Base-by-base conservation (phyloP, 2,113 vertebrate genomes). In the Alectura lathami region DNA sequence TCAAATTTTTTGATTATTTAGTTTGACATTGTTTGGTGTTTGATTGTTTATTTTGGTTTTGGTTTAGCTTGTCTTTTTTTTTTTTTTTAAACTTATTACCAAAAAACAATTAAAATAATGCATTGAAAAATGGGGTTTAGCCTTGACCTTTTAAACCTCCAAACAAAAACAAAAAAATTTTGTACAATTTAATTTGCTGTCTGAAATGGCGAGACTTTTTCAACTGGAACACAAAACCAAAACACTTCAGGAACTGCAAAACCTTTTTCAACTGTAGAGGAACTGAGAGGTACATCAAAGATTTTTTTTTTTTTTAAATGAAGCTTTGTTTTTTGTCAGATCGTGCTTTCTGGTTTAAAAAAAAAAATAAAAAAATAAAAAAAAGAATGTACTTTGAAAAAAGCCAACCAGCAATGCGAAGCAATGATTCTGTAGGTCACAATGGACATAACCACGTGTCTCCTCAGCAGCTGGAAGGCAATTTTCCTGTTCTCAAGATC, bases 391-490 rank as follows among this genome's bases (percentile, higher is more conserved):
- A 20, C 6, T 42, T 15, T 53, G 12, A 29, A 32, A 63, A 82
- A 42, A 57, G 18, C 8, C 12, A 51, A 30, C 5, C 10, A 78
- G 21, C 36, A 74, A 78, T 63, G 34, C 14, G 40, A 9, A 74
- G 36, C 50, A 86, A 13, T 8, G 5, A 38, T 77, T 77, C 4
- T 24, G 22, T 40, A 40, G 43, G 12, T 63, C 60, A 9, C 38
- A 22, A 8, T 10, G 4, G 17, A 45, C 8, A 8, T 8, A 45
- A 63, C 13, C 1, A 1, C 8, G 2, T 2, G 29, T 11, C 72
- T 53, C 57, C 64, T 22, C n/a, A 72, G 10, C 29, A 42, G 26
- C 20, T 56, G 42, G 34, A n/a, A 63, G 42, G 62, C 4, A 13
- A 68, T 60, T 60, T 29, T 42, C 14, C 38, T 27, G 3, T 32